Conservation (phyloP, 2,888 invertebrate genomes). For the Euplexia lucipara region DNA sequence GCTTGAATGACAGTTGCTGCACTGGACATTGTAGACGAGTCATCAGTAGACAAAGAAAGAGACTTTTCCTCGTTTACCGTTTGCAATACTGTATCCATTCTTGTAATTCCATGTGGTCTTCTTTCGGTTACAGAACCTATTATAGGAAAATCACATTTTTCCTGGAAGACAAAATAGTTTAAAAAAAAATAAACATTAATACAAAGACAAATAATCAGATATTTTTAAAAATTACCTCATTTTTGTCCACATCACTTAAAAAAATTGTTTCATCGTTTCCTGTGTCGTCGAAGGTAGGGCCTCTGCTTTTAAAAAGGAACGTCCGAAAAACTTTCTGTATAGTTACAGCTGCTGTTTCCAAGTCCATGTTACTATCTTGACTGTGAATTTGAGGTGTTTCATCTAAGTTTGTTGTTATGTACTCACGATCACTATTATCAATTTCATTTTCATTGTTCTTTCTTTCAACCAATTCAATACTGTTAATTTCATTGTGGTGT, state of each 20-base stretch:
- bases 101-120: conserved; percentile 79
- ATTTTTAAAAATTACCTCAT: conserved; percentile 68
- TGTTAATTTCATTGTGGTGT: conserved; percentile 13
- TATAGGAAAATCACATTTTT: conserved; percentile 70
- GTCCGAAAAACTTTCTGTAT: conserved; percentile 91
- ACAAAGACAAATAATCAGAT: neutral
- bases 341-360: conserved; percentile 90
- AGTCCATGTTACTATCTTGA: conserved; percentile 78
- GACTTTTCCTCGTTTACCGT: conserved; percentile 90
- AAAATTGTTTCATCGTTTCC: conserved; percentile 75
- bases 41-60: conserved; percentile 87
- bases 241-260: conserved; percentile 74
- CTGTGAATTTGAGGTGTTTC: conserved; percentile 35
- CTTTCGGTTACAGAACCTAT: conserved; percentile 75
- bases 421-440: conserved; percentile 10
- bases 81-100: conserved; percentile 88
- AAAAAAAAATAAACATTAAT: neutral
- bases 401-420: conserved; percentile 8
- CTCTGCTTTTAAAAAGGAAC: conserved; percentile 86
- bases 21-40: conserved; percentile 88
- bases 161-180: conserved; percentile 74
- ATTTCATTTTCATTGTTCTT: conserved; percentile 10
- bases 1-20: conserved; percentile 93
- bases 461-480: conserved; percentile 19
- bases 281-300: conserved; percentile 83